Evolutionary conservation across 2,888 invertebrate genomes (phyloP).

Genomic region (Lasioglossum pauxillum): DNA sequence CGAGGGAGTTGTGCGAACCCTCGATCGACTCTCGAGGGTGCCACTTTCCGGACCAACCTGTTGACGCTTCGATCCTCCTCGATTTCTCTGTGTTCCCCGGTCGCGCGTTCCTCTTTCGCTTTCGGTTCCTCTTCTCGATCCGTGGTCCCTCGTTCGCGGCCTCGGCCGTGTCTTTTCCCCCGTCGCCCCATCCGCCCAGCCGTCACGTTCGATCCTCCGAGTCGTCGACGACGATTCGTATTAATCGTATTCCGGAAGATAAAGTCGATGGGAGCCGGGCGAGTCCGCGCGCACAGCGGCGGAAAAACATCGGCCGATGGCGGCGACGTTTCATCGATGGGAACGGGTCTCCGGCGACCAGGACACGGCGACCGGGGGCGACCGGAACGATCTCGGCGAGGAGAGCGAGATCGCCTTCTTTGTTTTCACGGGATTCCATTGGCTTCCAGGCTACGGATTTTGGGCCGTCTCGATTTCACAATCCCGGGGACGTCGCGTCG

Average conservation of each 20-base stretch:
- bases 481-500: slow-evolving; percentile 60
- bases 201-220: slow-evolving; percentile 11
- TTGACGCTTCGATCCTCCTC: slow-evolving; percentile 50
- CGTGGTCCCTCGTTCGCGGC: no score
- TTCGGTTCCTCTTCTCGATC: not conserved
- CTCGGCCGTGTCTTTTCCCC: not conserved
- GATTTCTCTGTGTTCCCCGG: slow-evolving; percentile 16
- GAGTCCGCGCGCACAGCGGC: slow-evolving; percentile 21
- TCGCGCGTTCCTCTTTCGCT: slow-evolving; percentile 10
- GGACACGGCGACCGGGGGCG: not conserved
- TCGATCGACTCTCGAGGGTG: slow-evolving; percentile 67
- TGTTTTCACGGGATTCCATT: slow-evolving; percentile 42
- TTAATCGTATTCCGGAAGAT: slow-evolving; percentile 31
- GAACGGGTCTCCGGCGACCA: not conserved
- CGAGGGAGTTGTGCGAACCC: slow-evolving; percentile 72
- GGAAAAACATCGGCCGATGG: slow-evolving; percentile 40
- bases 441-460: slow-evolving; percentile 34
- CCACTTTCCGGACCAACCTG: slow-evolving; percentile 69
- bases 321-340: slow-evolving; percentile 26
- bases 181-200: not conserved
- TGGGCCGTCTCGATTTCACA: slow-evolving; percentile 57
- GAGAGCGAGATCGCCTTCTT: slow-evolving; percentile 29
- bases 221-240: slow-evolving; percentile 32
- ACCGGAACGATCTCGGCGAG: not conserved
- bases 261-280: slow-evolving; percentile 16